These are phyloP conservation scores for Lota lota DNA, from an alignment of 2,113 vertebrate species.

Conservation along the genomic window DNA sequence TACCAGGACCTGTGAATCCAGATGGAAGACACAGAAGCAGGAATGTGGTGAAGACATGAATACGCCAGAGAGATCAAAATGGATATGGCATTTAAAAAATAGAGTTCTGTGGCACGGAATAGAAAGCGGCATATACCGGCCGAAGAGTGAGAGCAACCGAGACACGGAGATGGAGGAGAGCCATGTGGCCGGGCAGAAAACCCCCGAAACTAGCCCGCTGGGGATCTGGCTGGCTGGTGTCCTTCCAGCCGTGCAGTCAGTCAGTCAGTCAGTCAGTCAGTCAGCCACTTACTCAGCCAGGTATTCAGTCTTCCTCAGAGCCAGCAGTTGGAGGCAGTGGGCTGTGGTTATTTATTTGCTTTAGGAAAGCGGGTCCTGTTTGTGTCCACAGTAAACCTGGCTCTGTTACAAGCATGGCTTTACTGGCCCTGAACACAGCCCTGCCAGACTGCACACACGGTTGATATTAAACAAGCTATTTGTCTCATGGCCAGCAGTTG, in stretches of 20 bases:
- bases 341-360: too few species aligned
- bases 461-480: too few species aligned
- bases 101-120: background rate
- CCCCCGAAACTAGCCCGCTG: background rate
- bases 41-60: background rate
- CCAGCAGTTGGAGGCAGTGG: too few species aligned
- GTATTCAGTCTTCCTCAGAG: too few species aligned
- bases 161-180: background rate
- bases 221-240: background rate
- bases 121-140: background rate
- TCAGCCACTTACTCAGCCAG: too few species aligned
- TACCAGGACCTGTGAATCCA: background rate
- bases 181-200: background rate
- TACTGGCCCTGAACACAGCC: too few species aligned
- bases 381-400: too few species aligned
- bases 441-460: too few species aligned
- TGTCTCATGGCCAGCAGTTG: too few species aligned
- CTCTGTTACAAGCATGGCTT: too few species aligned
- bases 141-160: background rate
- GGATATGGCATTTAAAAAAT: background rate
- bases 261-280: background rate
- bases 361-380: too few species aligned
- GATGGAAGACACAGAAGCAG: background rate
- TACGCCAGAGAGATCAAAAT: background rate
- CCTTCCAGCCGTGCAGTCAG: background rate